These are phyloP conservation scores for Tethea ocularis DNA, from an alignment of 2,888 invertebrate genomes.

Conservation along the genomic window DNA sequence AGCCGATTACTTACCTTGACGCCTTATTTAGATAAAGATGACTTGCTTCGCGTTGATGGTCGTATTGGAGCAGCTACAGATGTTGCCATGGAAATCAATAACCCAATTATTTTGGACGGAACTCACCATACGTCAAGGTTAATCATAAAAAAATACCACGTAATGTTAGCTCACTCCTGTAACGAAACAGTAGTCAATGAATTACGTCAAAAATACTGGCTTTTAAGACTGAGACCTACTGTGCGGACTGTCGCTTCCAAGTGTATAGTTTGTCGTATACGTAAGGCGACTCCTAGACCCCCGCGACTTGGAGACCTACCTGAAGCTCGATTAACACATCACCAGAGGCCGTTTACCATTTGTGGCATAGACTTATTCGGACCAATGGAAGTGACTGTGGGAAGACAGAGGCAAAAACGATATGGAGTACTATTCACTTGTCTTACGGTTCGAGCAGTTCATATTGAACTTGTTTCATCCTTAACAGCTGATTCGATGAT, in stretches of 20 bases:
- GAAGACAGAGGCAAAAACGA: slow-evolving; percentile 16
- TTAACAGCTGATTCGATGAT: slow-evolving; percentile 27
- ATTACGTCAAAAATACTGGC: slow-evolving; percentile 28
- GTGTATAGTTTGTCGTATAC: slow-evolving; percentile 16
- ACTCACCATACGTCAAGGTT: slow-evolving; percentile 12
- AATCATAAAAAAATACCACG: slow-evolving; percentile 22
- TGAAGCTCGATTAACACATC: slow-evolving; percentile 16
- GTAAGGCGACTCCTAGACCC: slow-evolving; percentile 2
- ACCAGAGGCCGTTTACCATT: too few species aligned
- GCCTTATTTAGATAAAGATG: slow-evolving; percentile 20
- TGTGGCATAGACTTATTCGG: slow-evolving; percentile 27
- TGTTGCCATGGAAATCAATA: slow-evolving; percentile 13
- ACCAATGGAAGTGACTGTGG: slow-evolving; percentile 21
- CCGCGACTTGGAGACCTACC: slow-evolving; percentile 22
- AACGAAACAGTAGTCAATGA: slow-evolving; percentile 28
- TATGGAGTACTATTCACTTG: slow-evolving; percentile 31
- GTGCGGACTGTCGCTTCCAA: slow-evolving; percentile 11
- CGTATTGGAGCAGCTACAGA: slow-evolving; percentile 19
- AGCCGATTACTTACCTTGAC: slow-evolving; percentile 3
- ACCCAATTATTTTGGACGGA: slow-evolving; percentile 24
- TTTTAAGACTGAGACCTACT: slow-evolving; percentile 24
- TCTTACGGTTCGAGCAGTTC: slow-evolving; percentile 27
- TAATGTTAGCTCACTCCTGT: slow-evolving; percentile 16
- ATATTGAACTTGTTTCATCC: slow-evolving; percentile 22
- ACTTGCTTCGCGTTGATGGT: slow-evolving; percentile 19